Percentiles rank a stretch among this genome's conserved stretches.
These are phyloP conservation scores for Hylomyscus alleni DNA, from an alignment of 2,797 vertebrate species.

Conservation along the genomic window DNA sequence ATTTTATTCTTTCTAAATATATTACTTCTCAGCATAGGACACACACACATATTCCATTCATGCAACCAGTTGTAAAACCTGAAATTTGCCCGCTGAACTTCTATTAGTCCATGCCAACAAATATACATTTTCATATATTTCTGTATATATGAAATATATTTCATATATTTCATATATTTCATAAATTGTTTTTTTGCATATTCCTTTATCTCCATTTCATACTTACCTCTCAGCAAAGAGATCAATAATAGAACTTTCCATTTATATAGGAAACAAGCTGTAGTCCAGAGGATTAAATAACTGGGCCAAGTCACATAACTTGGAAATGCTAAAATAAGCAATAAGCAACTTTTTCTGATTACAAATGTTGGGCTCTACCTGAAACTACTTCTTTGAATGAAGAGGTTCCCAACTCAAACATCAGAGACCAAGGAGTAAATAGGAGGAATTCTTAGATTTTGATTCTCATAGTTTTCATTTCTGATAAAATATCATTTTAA, in stretches of 20 bases:
- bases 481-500: conserved; percentile 26
- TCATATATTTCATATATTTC: not conserved
- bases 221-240: not conserved
- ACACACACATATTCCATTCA: not conserved
- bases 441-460: not conserved
- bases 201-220: not conserved
- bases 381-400: conserved; percentile 34
- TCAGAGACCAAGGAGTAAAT: not conserved
- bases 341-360: not conserved
- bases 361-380: not conserved
- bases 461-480: not conserved
- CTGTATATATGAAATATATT: not conserved
- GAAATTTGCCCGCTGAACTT: not conserved
- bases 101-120: not conserved
- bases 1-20: not conserved
- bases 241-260: not conserved
- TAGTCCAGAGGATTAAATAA: not conserved
- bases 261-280: conserved; percentile 9
- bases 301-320: not conserved
- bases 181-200: too few species aligned
- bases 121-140: not conserved
- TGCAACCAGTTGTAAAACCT: not conserved
- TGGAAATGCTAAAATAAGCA: not conserved
- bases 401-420: not conserved
- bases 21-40: not conserved